phyloP scores from a whole-genome alignment of 2,888 invertebrate genomes.

The Camptogramma bilineatum region DNA sequence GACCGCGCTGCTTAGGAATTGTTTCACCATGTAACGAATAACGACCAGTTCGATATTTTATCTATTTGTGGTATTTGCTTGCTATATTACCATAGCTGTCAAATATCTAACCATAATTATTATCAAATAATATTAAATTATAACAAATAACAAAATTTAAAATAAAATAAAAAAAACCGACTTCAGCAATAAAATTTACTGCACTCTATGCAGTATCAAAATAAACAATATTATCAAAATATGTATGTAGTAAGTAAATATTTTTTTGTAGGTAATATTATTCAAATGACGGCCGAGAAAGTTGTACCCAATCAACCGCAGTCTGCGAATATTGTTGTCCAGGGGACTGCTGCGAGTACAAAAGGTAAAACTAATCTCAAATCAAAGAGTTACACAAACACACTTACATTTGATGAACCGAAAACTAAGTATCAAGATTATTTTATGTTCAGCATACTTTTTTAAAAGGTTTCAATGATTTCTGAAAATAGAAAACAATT shows the following conservation, averaged over 20 bases:
- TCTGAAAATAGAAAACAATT: constrained; percentile 22
- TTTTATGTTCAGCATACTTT: constrained; percentile 6
- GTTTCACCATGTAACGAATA: too few relatives aligned
- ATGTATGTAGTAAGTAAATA: not conserved
- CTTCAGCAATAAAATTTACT: too few relatives aligned
- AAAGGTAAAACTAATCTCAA: constrained; percentile 51
- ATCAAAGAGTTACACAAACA: not conserved
- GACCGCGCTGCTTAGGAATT: too few relatives aligned
- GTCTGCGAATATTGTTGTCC: constrained; percentile 52
- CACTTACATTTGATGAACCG: not conserved
- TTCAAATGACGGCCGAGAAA: constrained; percentile 69
- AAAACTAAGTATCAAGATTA: not conserved
- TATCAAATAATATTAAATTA: too few relatives aligned
- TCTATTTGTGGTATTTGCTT: too few relatives aligned
- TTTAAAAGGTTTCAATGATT: constrained; percentile 7
- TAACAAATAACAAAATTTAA: too few relatives aligned
- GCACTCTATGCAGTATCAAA: too few relatives aligned
- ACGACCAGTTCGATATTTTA: too few relatives aligned
- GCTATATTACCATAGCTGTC: too few relatives aligned
- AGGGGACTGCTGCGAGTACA: constrained; percentile 44
- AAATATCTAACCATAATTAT: too few relatives aligned
- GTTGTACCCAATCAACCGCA: constrained; percentile 56
- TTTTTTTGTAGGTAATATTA: constrained; percentile 63
- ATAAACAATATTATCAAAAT: not conserved
- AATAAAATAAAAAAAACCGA: too few relatives aligned